phyloP scores from a whole-genome alignment of 2,888 invertebrate genomes.

The Nasonia oneida region DNA sequence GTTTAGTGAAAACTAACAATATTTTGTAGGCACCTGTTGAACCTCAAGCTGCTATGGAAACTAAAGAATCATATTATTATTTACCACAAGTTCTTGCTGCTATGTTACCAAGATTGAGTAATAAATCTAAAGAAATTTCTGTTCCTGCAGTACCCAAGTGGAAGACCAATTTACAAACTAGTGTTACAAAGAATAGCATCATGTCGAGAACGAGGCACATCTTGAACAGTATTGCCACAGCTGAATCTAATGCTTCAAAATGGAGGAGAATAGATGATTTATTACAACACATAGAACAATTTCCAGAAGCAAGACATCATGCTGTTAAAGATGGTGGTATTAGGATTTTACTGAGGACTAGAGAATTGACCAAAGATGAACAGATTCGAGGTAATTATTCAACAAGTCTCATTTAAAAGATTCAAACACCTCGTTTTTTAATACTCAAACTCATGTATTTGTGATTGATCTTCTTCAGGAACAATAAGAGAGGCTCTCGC shows the following conservation, averaged over 20 bases:
- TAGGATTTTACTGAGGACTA: slow-evolving; percentile 83
- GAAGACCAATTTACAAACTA: slow-evolving; percentile 77
- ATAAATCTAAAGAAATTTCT: slow-evolving; percentile 70
- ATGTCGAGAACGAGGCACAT: slow-evolving; percentile 85
- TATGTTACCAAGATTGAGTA: slow-evolving; percentile 77
- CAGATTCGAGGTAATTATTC: slow-evolving; percentile 71
- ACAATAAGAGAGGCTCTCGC: slow-evolving; percentile 82
- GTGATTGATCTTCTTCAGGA: slow-evolving; percentile 65
- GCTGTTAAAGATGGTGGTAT: slow-evolving; percentile 89
- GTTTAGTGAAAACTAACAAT: background rate
- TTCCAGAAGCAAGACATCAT: slow-evolving; percentile 86
- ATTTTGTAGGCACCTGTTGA: slow-evolving; percentile 20
- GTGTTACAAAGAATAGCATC: slow-evolving; percentile 81
- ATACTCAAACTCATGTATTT: slow-evolving; percentile 71
- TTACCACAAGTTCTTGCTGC: slow-evolving; percentile 78
- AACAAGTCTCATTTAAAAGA: slow-evolving; percentile 16
- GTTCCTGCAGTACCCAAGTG: slow-evolving; percentile 78
- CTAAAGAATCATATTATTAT: slow-evolving; percentile 56
- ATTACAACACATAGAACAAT: slow-evolving; percentile 86
- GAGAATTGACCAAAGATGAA: slow-evolving; percentile 77
- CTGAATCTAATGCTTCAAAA: slow-evolving; percentile 82
- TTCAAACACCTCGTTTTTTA: slow-evolving; percentile 28
- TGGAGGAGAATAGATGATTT: slow-evolving; percentile 85
- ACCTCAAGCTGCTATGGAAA: background rate
- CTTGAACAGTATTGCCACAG: slow-evolving; percentile 83